phyloP scores from a whole-genome alignment of 2,888 invertebrate species.

The Drosophila mettleri region DNA sequence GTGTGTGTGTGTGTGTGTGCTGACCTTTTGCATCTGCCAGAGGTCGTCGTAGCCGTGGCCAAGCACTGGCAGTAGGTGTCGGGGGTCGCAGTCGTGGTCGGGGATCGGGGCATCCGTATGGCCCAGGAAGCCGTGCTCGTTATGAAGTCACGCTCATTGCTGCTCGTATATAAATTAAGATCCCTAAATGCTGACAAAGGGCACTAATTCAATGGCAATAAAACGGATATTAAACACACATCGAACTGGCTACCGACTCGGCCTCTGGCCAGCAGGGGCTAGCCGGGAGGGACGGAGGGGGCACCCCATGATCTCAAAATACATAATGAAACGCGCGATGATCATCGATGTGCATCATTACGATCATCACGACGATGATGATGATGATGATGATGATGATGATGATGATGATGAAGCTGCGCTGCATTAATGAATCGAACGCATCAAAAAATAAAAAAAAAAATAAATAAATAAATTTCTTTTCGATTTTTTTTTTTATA shows the following conservation, averaged over 20 bases:
- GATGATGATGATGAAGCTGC: conserved; percentile 19
- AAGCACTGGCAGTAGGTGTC: conserved; percentile 11
- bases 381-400: conserved; percentile 11
- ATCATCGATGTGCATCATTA: conserved; percentile 18
- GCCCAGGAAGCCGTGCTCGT: conserved; percentile 72
- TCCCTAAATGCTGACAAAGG: conserved; percentile 81
- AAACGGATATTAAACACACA: conserved; percentile 81
- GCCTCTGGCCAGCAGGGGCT: neutral
- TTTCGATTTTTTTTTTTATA: conserved; percentile 32
- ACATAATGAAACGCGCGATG: conserved; percentile 10
- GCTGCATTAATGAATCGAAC: conserved; percentile 70
- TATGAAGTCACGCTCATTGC: conserved; percentile 77
- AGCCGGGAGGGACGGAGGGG: neutral
- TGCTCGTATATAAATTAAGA: conserved; percentile 74
- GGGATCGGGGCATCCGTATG: conserved; percentile 17
- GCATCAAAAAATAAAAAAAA: conserved; percentile 33
- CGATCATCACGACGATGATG: conserved; percentile 17
- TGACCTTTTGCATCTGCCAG: conserved; percentile 80
- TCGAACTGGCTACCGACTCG: conserved; percentile 72
- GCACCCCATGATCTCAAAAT: conserved; percentile 23
- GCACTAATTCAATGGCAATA: conserved; percentile 80
- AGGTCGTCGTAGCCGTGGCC: conserved; percentile 63
- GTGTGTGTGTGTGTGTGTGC: conserved; percentile 37
- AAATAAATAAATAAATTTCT: conserved; percentile 27
- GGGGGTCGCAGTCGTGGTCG: neutral